Percentiles rank a stretch among this genome's conserved stretches.
phyloP scores from a whole-genome alignment of 1,140 invertebrate species.

The Aphaenogaster floridana region DNA sequence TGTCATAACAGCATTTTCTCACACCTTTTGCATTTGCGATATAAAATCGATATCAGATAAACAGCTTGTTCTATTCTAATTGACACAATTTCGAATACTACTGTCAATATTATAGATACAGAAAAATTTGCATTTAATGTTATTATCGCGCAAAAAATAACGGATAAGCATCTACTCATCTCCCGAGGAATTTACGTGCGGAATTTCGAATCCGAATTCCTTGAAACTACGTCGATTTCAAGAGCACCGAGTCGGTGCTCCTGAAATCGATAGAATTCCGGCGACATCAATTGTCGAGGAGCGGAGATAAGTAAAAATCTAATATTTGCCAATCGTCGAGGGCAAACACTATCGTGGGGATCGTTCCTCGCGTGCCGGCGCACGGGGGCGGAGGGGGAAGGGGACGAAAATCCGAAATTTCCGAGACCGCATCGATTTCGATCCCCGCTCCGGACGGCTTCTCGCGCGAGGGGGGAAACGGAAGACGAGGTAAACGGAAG shows the following conservation, averaged over 20 bases:
- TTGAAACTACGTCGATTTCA: background rate
- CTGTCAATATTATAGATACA: background rate
- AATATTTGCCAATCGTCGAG: slow-evolving; percentile 26
- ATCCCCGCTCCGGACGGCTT: background rate
- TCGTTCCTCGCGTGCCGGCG: background rate
- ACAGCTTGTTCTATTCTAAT: slow-evolving; percentile 1
- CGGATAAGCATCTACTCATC: background rate
- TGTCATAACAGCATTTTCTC: background rate
- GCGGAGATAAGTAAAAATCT: slow-evolving; percentile 5
- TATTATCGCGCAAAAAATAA: background rate
- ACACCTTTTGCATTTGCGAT: background rate
- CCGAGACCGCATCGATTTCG: slow-evolving; percentile 13
- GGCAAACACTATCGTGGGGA: background rate
- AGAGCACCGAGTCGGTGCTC: background rate
- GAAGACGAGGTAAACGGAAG: slow-evolving; percentile 67
- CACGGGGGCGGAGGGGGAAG: background rate
- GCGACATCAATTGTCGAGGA: background rate
- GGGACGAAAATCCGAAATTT: slow-evolving; percentile 1
- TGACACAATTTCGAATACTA: background rate
- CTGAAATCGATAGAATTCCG: slow-evolving; percentile 6
- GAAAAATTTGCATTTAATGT: background rate
- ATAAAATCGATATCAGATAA: slow-evolving; percentile 15
- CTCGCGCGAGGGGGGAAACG: slow-evolving; percentile 19
- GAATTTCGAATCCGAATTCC: background rate
- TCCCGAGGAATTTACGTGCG: background rate